Percentiles rank a stretch among this genome's conserved stretches.
Evolutionary conservation across 2,888 invertebrate genomes (phyloP).

Genomic region (Escarpia spicata): DNA sequence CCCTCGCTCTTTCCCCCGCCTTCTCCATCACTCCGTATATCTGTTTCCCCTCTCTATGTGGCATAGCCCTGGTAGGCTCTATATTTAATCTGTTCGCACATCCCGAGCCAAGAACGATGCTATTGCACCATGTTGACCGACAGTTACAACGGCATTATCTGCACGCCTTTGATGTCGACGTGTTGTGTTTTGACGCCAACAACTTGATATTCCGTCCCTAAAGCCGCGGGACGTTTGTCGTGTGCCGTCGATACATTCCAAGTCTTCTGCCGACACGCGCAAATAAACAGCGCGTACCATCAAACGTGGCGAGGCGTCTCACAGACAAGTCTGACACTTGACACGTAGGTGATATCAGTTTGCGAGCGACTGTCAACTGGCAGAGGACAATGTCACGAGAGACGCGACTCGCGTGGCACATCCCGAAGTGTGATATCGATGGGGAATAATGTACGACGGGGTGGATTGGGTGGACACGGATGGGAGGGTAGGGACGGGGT

Average conservation of each 20-base stretch:
- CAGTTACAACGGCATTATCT: neutral
- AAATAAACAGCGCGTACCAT: neutral
- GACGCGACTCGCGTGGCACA: neutral
- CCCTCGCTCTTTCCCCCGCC: too few relatives aligned
- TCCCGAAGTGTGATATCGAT: neutral
- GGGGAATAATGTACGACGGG: neutral
- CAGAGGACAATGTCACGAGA: neutral
- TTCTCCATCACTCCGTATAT: too few relatives aligned
- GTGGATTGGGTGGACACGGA: neutral
- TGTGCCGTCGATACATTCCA: neutral
- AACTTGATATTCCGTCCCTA: neutral
- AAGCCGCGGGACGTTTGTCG: neutral
- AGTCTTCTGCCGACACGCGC: neutral
- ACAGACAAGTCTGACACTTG: neutral
- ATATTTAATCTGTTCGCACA: too few relatives aligned
- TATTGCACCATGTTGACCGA: neutral
- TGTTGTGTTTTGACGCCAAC: neutral
- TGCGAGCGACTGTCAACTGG: neutral
- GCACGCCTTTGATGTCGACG: neutral
- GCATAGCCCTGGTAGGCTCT: too few relatives aligned
- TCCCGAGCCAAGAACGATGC: neutral
- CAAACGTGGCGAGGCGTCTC: neutral
- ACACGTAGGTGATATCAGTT: conserved; percentile 16
- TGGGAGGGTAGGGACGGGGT: neutral
- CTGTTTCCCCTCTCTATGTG: too few relatives aligned